Evolutionary conservation across 2,888 invertebrate species (phyloP), one percentile per base, ranked within the genome.

Genomic region (Trilocha varians): DNA sequence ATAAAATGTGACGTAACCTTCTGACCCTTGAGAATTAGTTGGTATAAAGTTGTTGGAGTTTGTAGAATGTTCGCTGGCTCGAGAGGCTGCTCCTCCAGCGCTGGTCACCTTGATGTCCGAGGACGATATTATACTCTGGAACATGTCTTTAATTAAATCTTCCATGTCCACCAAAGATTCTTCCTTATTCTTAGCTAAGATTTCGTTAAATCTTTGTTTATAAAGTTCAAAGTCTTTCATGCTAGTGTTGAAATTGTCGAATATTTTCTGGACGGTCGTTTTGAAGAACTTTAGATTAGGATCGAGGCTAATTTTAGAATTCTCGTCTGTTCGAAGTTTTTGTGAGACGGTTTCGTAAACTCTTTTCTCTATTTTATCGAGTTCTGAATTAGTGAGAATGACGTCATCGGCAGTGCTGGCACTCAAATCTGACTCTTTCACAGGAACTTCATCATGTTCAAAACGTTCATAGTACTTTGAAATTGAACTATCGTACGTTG

Each of bases 81-180:
- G 6, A 4, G 25, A 9, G 8, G 5, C 4, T 25, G 25, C n/a
- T n/a, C n/a, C n/a, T n/a, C n/a, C n/a, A n/a, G n/a, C 6, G 25
- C 25, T 11, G 3, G 3, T 25, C 25, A 25, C 25, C 11, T 25
- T 25, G 11, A 25, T 25, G 5, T 25, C 25, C 2, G 11, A 45
- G 3, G 40, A 16, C 3, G 48, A 46, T 17, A 33, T 32, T 4
- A 80, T 76, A 39, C 77, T 65, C 8, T 76, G 70, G 46, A 83
- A 70, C 65, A 80, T 74, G 32, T 80, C 78, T 51, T 65, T 77
- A 36, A 82, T 72, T 42, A 83, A 80, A 2, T 70, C 63, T 53
- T 80, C 78, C 78, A 80, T 78, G 40, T 77, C 75, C 5, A 51
- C 54, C 1, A 78, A 41, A 1, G 71, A 65, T 3, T 76, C 71